These are phyloP conservation scores for Notoglanidium macrostoma DNA, from an alignment of 2,797 vertebrate species.

Conservation along the genomic window DNA sequence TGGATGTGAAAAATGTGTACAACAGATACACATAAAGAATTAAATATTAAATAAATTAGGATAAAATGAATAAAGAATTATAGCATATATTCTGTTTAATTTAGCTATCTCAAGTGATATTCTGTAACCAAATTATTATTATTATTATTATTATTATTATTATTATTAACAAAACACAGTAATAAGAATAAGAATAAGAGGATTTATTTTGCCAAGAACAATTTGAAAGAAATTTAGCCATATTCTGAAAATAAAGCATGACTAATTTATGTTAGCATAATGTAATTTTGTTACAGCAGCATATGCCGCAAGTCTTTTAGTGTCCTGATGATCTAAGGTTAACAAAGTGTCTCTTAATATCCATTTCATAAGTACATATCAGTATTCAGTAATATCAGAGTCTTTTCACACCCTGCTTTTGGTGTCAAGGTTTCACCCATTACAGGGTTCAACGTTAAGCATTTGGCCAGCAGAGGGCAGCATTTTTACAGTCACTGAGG, in stretches of 20 bases:
- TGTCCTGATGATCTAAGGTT: not conserved
- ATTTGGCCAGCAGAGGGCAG: conserved; percentile 64
- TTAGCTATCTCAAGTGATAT: not conserved
- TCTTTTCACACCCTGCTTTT: conserved; percentile 13
- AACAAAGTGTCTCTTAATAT: conserved; percentile 12
- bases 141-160: too few species aligned
- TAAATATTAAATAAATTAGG: not conserved
- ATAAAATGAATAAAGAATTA: not conserved
- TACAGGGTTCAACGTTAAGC: not conserved
- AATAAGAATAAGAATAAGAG: not conserved
- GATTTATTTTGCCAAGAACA: not conserved
- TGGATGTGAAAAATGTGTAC: not conserved
- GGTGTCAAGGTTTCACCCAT: conserved; percentile 5
- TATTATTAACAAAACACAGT: not conserved
- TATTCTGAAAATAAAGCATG: not conserved
- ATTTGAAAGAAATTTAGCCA: not conserved
- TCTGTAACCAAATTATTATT: not conserved
- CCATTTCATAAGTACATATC: not conserved
- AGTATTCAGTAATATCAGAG: not conserved
- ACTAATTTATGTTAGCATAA: not conserved
- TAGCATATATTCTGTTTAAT: not conserved
- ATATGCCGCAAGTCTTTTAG: not conserved
- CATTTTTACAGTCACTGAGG: conserved; percentile 48
- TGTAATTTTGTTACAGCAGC: not conserved
- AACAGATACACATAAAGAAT: not conserved